Evolutionary conservation across 2,113 vertebrate genomes (phyloP), one percentile per base, ranked within the genome.

Genomic region (Aptenodytes patagonicus): DNA sequence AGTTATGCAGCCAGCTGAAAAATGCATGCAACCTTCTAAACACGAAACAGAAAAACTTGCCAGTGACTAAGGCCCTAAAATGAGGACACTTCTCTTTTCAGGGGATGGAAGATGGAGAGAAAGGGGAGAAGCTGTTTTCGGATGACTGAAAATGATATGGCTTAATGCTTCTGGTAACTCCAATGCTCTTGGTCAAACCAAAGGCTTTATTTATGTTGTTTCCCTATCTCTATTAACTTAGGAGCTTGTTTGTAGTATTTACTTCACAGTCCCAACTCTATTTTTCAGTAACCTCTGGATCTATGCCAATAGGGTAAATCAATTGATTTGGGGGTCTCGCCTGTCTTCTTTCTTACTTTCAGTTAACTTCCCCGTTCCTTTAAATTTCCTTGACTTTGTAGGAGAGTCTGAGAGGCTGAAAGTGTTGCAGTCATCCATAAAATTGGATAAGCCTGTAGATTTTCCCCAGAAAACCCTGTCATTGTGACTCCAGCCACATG

Each of bases 341-440:
- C 36, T 57, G 21, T 21, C 20, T 42, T 83, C 19, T 66, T 78
- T 68, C 55, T 62, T 69, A 51, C 32, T 86, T 78, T 22, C 14
- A 31, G 72, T 64, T 69, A 82, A 82, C 65, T 68, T 89, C 8
- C 4, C 5, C 52, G 22, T 55, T 64, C 54, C 44, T 95, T 89
- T 71, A 60, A 81, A 92, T 28, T 80, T 83, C 24, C 49, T 42
- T 60, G 72, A 46, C 40, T 90, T 88, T 83, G 49, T 42, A 83
- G 58, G 42, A 24, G 19, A 93, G 36, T n/a, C 49, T 70, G 55
- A 95, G 80, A 81, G 52, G 38, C 73, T 70, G 15, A 82, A 94
- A 94, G 57, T n/a, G 55, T 62, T 70, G 51, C 61, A 91, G 32
- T 51, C 69, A 82, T 64, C 82, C 94, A 71, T 68, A 93, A 91